phyloP scores from a whole-genome alignment of 1,140 invertebrate species.

The Conus ventricosus region DNA sequence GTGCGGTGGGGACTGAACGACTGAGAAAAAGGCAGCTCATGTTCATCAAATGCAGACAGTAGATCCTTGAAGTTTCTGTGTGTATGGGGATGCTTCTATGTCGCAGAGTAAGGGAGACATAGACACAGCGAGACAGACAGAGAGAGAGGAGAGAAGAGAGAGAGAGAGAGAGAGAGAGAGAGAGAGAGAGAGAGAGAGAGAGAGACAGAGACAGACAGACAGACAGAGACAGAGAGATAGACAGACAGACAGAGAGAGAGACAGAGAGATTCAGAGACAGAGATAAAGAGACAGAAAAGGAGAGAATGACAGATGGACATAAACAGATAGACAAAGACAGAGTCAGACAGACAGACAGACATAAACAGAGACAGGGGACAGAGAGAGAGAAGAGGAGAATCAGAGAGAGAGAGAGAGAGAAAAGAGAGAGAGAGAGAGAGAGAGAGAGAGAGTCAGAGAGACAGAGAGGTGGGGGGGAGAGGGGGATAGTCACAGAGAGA shows the following conservation, averaged over 20 bases:
- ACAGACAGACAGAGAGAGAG: too few species aligned
- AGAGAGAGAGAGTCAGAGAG: too few species aligned
- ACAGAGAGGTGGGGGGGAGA: background rate
- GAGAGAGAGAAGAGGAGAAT: too few species aligned
- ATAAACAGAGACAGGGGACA: too few species aligned
- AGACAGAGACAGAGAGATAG: background rate
- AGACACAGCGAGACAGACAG: background rate
- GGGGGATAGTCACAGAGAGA: background rate
- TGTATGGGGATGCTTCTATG: too few species aligned
- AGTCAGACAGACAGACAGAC: background rate
- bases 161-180: background rate
- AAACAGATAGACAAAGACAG: background rate
- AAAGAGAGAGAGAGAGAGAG: background rate
- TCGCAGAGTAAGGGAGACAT: too few species aligned
- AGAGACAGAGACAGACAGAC: background rate
- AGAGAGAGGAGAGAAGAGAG: background rate
- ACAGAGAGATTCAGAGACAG: too few species aligned
- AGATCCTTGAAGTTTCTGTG: too few species aligned
- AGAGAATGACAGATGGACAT: background rate
- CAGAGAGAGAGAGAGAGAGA: background rate
- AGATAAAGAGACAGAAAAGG: background rate
- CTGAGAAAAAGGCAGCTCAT: too few species aligned
- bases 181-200: background rate
- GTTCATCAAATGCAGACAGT: too few species aligned
- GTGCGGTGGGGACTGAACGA: too few species aligned